Percentiles rank a stretch among this genome's conserved stretches.
Conservation (phyloP, 2,113 vertebrate genomes). For the Coracopsis vasa region DNA sequence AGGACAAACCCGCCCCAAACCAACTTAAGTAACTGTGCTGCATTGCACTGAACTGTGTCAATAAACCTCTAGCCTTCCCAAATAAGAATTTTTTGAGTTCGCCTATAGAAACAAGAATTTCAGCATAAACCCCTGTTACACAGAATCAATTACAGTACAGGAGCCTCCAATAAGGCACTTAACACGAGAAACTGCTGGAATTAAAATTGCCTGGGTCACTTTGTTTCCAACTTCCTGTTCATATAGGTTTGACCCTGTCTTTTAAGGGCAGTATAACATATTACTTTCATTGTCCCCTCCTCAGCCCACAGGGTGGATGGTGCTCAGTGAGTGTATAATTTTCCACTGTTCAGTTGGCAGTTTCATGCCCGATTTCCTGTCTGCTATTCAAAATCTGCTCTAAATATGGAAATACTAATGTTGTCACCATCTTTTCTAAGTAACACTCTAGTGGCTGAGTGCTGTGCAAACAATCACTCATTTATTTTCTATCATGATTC, state of each 20-base stretch:
- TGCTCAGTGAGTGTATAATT: not conserved
- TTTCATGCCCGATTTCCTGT: slow-evolving; percentile 24
- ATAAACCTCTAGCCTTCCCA: not conserved
- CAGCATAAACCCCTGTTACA: not conserved
- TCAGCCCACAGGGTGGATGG: not conserved
- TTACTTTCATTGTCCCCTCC: not conserved
- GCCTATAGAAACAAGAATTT: not conserved
- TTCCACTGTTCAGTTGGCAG: slow-evolving; percentile 8
- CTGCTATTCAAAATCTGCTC: not conserved
- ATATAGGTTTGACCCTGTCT: not conserved
- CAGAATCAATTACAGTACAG: not conserved
- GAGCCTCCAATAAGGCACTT: not conserved
- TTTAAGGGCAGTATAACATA: not conserved
- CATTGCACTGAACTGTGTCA: not conserved
- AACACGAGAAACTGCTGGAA: not conserved
- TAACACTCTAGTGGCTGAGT: not conserved
- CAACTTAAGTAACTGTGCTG: not conserved
- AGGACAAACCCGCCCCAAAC: not conserved
- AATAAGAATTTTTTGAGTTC: not conserved
- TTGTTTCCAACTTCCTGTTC: not conserved
- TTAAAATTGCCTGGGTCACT: not conserved
- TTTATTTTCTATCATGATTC: not conserved
- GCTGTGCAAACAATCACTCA: not conserved
- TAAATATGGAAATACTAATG: slow-evolving; percentile 27
- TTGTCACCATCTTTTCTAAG: not conserved